Evolutionary conservation across 2,797 vertebrate species (phyloP).

Genomic region (Gobionotothen gibberifrons): DNA sequence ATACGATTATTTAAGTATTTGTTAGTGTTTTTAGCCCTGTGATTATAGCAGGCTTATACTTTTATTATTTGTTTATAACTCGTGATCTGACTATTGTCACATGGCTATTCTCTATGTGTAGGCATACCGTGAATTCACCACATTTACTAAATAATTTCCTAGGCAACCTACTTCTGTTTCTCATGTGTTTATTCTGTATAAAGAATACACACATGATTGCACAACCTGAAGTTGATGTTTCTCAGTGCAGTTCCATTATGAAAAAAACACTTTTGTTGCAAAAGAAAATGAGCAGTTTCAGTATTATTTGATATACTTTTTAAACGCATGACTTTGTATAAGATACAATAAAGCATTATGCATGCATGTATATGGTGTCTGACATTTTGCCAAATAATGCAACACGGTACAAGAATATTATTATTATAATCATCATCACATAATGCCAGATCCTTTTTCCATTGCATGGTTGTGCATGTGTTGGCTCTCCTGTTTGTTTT

Average conservation of each 20-base stretch:
- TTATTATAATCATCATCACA: too few species aligned
- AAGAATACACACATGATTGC: too few species aligned
- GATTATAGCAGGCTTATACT: not conserved
- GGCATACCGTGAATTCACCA: not conserved
- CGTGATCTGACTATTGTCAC: not conserved
- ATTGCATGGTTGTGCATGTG: too few species aligned
- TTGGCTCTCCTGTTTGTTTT: too few species aligned
- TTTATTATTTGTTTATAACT: not conserved
- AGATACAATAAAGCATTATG: not conserved
- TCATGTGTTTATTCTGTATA: not conserved
- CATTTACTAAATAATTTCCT: not conserved
- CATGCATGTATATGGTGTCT: not conserved
- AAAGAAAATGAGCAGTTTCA: not conserved
- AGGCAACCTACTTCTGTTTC: not conserved
- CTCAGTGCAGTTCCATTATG: not conserved
- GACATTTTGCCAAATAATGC: too few species aligned
- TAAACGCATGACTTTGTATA: not conserved
- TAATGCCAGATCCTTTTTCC: not conserved
- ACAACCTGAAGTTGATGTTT: not conserved
- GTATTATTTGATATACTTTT: not conserved
- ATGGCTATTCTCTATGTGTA: not conserved
- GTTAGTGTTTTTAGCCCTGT: not conserved
- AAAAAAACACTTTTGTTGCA: not conserved
- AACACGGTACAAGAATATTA: too few species aligned
- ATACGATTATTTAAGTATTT: not conserved